These are phyloP conservation scores for Apis dorsata DNA, from an alignment of 1,140 invertebrate genomes.

Conservation along the genomic window DNA sequence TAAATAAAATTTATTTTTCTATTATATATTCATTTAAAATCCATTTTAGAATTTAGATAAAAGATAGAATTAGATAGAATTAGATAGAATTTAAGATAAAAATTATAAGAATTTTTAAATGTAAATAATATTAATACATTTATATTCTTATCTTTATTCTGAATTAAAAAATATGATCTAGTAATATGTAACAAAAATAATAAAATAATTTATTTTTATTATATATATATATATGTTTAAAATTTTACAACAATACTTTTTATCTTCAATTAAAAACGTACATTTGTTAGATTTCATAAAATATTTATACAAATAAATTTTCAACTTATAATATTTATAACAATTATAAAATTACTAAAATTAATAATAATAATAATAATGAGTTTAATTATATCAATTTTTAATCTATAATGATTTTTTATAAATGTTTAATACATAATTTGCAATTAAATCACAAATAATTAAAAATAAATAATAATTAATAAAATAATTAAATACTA, in stretches of 20 bases:
- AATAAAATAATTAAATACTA: conserved; percentile 12
- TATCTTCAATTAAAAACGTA: neutral
- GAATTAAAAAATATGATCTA: conserved; percentile 2
- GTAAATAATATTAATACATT: neutral
- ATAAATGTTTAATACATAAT: conserved; percentile 14
- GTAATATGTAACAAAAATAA: neutral
- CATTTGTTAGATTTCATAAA: conserved; percentile 10
- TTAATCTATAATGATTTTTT: neutral
- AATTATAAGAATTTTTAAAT: neutral
- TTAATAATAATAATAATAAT: neutral
- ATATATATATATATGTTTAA: neutral
- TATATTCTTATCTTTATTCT: neutral
- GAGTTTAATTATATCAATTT: conserved; percentile 24
- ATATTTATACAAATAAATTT: conserved; percentile 18
- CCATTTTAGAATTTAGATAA: too few relatives aligned
- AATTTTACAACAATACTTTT: neutral
- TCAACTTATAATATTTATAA: conserved; percentile 18
- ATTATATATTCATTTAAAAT: neutral
- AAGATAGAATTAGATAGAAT: too few relatives aligned
- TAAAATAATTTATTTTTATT: neutral
- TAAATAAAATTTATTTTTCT: neutral
- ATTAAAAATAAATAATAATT: neutral
- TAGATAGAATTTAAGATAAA: neutral
- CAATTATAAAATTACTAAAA: conserved; percentile 7
- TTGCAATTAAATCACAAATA: neutral